phyloP scores from a whole-genome alignment of 2,888 invertebrate species.

The Drosophila atripex region DNA sequence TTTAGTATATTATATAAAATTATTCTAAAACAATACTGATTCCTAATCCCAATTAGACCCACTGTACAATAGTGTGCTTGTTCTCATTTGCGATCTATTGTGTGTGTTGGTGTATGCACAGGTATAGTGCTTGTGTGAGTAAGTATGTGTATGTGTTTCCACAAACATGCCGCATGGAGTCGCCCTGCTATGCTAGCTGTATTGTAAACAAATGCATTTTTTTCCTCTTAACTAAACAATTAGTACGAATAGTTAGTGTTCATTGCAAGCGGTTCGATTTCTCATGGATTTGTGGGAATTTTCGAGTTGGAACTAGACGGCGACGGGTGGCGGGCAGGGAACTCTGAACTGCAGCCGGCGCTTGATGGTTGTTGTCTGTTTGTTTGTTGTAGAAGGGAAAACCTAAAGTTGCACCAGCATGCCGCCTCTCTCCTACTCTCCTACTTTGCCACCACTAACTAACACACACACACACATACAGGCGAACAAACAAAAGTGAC shows the following conservation, averaged over 20 bases:
- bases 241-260: conserved; percentile 40
- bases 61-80: conserved; percentile 6
- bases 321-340: too few species aligned
- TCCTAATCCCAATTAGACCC: neutral
- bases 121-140: neutral
- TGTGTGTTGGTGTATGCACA: neutral
- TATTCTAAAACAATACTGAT: too few species aligned
- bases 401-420: conserved; percentile 66
- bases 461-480: conserved; percentile 21
- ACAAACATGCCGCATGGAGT: conserved; percentile 22
- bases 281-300: conserved; percentile 35
- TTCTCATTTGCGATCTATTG: conserved; percentile 19
- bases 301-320: conserved; percentile 3
- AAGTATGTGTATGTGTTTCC: neutral
- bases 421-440: neutral
- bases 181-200: conserved; percentile 23
- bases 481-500: conserved; percentile 18
- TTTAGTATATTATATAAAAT: too few species aligned
- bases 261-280: neutral
- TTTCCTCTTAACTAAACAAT: conserved; percentile 55
- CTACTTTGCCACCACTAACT: neutral
- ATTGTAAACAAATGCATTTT: conserved; percentile 54
- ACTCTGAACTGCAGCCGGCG: conserved; percentile 27
- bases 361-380: neutral
- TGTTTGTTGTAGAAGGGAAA: conserved; percentile 34